Evolutionary conservation across 2,797 vertebrate genomes (phyloP).

Genomic region (Chloroceryle amazona): DNA sequence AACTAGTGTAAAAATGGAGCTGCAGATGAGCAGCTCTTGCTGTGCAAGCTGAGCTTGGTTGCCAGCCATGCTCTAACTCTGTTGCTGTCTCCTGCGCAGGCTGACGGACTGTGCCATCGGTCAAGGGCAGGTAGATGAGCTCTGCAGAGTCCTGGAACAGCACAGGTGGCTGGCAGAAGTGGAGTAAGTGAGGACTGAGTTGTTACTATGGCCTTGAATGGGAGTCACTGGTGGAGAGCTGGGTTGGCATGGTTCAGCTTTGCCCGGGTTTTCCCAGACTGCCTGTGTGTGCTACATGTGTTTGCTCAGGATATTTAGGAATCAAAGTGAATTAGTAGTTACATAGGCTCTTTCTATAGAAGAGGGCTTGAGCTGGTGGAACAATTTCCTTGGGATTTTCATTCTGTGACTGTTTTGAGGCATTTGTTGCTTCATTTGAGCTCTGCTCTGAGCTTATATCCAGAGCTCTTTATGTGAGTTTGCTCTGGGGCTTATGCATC

Average conservation of each 20-base stretch:
- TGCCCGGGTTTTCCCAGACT: background rate
- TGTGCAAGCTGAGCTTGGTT: background rate
- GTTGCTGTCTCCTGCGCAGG: slow-evolving; percentile 54
- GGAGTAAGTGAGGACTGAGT: slow-evolving; percentile 80
- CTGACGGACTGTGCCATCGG: slow-evolving; percentile 81
- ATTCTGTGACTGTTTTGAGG: background rate
- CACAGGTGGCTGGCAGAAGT: slow-evolving; percentile 79
- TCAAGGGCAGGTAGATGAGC: slow-evolving; percentile 62
- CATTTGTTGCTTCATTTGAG: background rate
- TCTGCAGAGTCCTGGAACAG: slow-evolving; percentile 80
- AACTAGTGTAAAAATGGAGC: background rate
- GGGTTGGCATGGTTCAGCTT: background rate
- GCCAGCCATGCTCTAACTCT: background rate
- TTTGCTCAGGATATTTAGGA: background rate
- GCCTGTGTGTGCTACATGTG: rapidly evolving
- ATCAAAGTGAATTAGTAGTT: background rate
- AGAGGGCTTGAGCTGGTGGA: background rate
- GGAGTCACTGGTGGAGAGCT: background rate
- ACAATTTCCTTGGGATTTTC: background rate
- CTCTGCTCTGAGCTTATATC: background rate
- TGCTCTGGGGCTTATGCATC: background rate
- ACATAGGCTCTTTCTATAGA: background rate
- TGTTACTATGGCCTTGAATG: background rate
- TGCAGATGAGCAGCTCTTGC: background rate
- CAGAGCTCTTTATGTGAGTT: background rate